These are phyloP conservation scores for Glareola pratincola DNA, from an alignment of 2,113 vertebrate species.

Conservation along the genomic window DNA sequence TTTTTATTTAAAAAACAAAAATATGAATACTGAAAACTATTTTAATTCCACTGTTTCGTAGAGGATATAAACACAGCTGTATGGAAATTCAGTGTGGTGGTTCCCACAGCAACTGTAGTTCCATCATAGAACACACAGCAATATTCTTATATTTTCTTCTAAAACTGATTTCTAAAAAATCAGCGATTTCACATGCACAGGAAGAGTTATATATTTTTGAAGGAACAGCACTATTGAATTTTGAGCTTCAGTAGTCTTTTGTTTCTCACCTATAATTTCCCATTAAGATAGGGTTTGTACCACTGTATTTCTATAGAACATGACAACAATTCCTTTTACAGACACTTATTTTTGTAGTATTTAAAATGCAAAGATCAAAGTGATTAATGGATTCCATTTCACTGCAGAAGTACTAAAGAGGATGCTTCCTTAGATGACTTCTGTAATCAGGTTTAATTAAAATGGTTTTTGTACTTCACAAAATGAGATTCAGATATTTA, in stretches of 20 bases:
- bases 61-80: conserved; percentile 18
- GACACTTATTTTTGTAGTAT: conserved; percentile 31
- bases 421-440: conserved; percentile 22
- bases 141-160: not conserved
- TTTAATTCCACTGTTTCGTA: not conserved
- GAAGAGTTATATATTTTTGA: not conserved
- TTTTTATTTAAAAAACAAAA: not conserved
- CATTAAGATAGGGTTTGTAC: not conserved
- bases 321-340: conserved; percentile 25
- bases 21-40: not conserved
- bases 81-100: not conserved
- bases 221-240: not conserved
- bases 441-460: conserved; percentile 65
- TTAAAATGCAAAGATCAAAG: conserved; percentile 35
- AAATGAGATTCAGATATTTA: conserved; percentile 64
- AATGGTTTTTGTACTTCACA: conserved; percentile 39
- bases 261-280: conserved; percentile 23
- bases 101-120: conserved; percentile 27
- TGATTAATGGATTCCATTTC: conserved; percentile 61
- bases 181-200: not conserved
- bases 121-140: not conserved
- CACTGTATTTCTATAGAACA: not conserved
- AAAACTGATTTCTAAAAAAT: not conserved
- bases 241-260: conserved; percentile 6
- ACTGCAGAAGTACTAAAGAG: conserved; percentile 8